Conservation (phyloP, 2,113 vertebrate genomes). For the Larimichthys crocea region DNA sequence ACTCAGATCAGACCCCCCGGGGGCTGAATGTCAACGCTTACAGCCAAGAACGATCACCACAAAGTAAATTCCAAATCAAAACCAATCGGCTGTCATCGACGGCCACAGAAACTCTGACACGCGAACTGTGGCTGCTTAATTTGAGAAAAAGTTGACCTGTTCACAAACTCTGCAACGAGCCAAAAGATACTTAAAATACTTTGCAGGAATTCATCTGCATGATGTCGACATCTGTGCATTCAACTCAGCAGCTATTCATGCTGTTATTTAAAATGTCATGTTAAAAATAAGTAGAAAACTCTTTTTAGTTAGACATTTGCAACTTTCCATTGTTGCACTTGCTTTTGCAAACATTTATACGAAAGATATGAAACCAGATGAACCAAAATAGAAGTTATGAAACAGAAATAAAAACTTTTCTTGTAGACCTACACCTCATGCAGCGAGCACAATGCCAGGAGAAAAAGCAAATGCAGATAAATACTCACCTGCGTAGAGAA, state of each 20-base stretch:
- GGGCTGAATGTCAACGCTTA: background rate
- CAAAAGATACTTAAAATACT: background rate
- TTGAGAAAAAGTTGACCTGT: background rate
- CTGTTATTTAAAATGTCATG: background rate
- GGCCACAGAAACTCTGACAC: background rate
- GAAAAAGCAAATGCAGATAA: background rate
- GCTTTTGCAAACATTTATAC: background rate
- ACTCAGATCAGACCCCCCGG: background rate
- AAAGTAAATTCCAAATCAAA: slow-evolving; percentile 35
- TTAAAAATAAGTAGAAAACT: background rate
- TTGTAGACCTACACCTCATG: background rate
- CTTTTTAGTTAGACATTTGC: background rate
- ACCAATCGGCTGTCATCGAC: background rate
- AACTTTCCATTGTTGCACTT: background rate
- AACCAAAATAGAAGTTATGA: background rate
- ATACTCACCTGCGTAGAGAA: background rate
- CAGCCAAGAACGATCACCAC: background rate
- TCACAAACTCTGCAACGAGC: background rate
- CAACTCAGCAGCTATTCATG: background rate
- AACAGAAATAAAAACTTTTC: background rate
- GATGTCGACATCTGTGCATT: background rate
- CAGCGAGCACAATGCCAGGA: background rate
- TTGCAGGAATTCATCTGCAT: background rate
- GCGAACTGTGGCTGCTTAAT: background rate
- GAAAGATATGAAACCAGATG: background rate